phyloP scores from a whole-genome alignment of 2,113 vertebrate genomes.

The Labeo catla region DNA sequence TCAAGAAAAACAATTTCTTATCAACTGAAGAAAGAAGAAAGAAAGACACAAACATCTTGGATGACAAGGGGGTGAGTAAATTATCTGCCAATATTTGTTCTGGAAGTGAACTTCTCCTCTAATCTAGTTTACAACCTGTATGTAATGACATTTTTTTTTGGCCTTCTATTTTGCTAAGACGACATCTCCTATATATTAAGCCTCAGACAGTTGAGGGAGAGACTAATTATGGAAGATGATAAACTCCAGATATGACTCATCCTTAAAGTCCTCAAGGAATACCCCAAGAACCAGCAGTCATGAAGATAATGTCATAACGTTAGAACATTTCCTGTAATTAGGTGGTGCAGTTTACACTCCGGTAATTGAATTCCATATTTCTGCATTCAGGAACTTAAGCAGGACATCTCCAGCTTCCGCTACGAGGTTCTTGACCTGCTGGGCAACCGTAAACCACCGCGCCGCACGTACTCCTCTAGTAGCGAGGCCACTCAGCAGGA shows the following conservation, averaged over 20 bases:
- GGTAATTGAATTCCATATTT: slow-evolving; percentile 10
- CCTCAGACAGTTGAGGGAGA: background rate
- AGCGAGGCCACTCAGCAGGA: slow-evolving; percentile 86
- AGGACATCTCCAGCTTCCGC: slow-evolving; percentile 90
- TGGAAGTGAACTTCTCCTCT: no score
- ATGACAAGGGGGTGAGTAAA: no score
- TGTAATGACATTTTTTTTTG: background rate
- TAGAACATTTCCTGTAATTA: slow-evolving; percentile 42
- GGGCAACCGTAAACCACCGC: slow-evolving; percentile 84
- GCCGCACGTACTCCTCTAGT: slow-evolving; percentile 85
- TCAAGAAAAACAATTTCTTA: no score
- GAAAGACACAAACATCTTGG: no score
- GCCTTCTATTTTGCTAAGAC: background rate
- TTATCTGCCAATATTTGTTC: no score
- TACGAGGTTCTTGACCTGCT: slow-evolving; percentile 89
- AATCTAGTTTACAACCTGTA: background rate
- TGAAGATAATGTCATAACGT: background rate
- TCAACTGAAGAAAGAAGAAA: no score
- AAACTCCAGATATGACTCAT: background rate
- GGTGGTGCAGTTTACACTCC: slow-evolving; percentile 22
- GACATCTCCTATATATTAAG: background rate
- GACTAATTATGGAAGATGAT: background rate
- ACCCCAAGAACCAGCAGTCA: background rate
- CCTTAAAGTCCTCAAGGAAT: background rate
- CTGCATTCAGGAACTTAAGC: slow-evolving; percentile 84